Conservation (phyloP, 2,113 vertebrate genomes). For the Trogon surrucura region DNA sequence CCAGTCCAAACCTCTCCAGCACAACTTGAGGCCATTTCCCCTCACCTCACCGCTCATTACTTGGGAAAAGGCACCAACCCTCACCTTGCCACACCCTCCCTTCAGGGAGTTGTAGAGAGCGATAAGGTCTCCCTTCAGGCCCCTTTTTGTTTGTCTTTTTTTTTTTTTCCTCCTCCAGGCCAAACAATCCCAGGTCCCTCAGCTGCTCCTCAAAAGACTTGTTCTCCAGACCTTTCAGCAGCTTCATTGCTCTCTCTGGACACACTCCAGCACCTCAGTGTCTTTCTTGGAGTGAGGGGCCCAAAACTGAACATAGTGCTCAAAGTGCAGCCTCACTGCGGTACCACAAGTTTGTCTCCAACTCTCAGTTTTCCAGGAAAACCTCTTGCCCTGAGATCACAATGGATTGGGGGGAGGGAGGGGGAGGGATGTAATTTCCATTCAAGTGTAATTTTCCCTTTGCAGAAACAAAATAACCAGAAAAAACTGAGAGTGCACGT, state of each 20-base stretch:
- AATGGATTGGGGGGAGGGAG: neutral
- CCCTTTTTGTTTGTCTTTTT: too few relatives aligned
- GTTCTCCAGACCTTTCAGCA: too few relatives aligned
- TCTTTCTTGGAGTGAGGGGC: too few relatives aligned
- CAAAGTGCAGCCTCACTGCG: too few relatives aligned
- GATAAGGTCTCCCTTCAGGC: neutral
- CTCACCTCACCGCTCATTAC: fast-evolving
- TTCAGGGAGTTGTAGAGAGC: neutral
- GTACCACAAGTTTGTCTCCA: neutral
- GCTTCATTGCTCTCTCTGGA: too few relatives aligned
- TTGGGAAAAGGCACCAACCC: too few relatives aligned
- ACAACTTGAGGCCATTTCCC: neutral
- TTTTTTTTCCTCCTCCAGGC: neutral
- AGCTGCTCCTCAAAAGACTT: too few relatives aligned
- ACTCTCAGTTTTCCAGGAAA: neutral
- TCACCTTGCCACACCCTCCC: neutral
- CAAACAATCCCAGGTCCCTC: neutral
- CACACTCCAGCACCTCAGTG: too few relatives aligned
- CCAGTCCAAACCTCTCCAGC: neutral
- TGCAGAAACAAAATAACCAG: neutral
- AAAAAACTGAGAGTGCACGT: neutral
- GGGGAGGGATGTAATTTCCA: neutral
- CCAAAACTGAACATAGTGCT: too few relatives aligned
- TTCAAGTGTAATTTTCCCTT: neutral
- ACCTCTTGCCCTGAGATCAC: neutral